Evolutionary conservation across 35 echinoderm and acorn worm genomes (phyloP).

Genomic region (Diadema setosum): DNA sequence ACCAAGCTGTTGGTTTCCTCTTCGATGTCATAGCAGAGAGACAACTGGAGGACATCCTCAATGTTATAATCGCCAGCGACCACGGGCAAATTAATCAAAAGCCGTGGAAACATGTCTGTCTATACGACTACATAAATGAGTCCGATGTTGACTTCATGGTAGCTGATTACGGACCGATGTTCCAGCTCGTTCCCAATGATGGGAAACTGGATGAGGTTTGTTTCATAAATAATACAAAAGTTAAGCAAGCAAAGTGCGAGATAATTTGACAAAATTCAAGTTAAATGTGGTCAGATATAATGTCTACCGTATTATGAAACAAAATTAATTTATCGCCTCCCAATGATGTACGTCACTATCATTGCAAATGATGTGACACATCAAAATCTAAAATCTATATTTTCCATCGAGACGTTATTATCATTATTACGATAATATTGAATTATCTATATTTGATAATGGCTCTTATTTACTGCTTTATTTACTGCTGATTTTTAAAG

Average conservation of each 20-base stretch:
- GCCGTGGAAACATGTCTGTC: neutral
- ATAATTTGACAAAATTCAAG: too few species aligned
- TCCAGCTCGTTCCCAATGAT: slow-evolving; percentile 55
- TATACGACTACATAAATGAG: slow-evolving; percentile 68
- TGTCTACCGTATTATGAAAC: too few species aligned
- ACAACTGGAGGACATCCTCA: slow-evolving; percentile 38
- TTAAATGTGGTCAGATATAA: too few species aligned
- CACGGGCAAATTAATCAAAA: slow-evolving; percentile 70
- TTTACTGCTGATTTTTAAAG: too few species aligned
- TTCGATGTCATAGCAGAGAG: slow-evolving; percentile 35
- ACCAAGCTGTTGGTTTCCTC: slow-evolving; percentile 36
- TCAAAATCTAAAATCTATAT: too few species aligned
- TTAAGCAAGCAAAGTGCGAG: too few species aligned
- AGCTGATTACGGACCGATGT: slow-evolving; percentile 45
- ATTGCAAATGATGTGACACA: too few species aligned
- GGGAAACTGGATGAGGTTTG: slow-evolving; percentile 40
- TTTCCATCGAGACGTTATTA: neutral
- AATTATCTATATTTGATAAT: neutral
- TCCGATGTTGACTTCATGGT: slow-evolving; percentile 63
- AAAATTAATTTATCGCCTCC: too few species aligned
- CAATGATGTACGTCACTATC: too few species aligned
- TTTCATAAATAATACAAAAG: too few species aligned
- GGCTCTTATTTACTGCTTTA: neutral
- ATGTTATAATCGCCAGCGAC: slow-evolving; percentile 74
- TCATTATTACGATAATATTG: neutral